Percentiles rank a stretch among this genome's conserved stretches.
phyloP scores from a whole-genome alignment of 2,113 vertebrate genomes.

The Noturus placidus region DNA sequence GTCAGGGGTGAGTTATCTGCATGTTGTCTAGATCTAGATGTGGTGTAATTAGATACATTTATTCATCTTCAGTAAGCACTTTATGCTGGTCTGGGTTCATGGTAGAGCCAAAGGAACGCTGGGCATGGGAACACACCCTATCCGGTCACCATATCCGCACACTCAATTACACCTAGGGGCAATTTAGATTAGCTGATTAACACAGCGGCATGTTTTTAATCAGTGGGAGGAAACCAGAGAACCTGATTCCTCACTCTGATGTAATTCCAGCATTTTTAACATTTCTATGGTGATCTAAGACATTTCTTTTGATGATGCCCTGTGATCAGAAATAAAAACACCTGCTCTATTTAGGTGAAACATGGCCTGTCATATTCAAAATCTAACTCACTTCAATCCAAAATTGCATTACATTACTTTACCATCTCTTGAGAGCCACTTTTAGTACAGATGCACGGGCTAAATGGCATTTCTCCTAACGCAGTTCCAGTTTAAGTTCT shows the following conservation, averaged over 20 bases:
- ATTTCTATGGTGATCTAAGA: background rate
- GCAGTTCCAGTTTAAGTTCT: background rate
- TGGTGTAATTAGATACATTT: background rate
- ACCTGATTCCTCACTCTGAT: background rate
- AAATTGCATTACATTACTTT: background rate
- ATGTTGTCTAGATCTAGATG: too few relatives aligned
- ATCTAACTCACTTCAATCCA: background rate
- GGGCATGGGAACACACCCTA: background rate
- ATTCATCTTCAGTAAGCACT: background rate
- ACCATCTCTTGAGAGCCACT: background rate
- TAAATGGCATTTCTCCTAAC: background rate
- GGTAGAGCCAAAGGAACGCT: background rate
- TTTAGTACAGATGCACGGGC: background rate
- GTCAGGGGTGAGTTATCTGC: slow-evolving; percentile 83
- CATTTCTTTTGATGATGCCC: background rate
- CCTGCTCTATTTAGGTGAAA: background rate
- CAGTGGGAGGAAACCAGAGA: background rate
- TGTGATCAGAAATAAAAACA: background rate
- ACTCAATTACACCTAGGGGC: background rate
- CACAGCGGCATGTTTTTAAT: background rate
- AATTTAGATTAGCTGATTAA: background rate
- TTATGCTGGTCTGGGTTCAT: background rate
- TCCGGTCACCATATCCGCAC: background rate
- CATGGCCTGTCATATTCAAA: background rate
- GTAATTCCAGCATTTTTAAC: background rate